These are phyloP conservation scores for Psittacus erithacus DNA, from an alignment of 2,113 vertebrate genomes.

Conservation along the genomic window DNA sequence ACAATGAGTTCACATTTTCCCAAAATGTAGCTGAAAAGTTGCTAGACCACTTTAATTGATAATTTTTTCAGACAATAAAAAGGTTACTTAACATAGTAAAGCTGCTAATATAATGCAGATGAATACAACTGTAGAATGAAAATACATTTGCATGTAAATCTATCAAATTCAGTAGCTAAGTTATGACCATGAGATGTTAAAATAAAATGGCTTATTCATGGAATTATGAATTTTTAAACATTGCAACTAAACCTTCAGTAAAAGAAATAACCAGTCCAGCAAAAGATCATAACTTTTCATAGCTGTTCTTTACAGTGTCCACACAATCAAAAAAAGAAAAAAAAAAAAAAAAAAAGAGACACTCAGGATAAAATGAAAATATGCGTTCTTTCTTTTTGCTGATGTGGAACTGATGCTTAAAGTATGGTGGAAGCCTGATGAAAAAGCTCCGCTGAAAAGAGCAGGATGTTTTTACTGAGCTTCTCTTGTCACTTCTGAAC, in stretches of 20 bases:
- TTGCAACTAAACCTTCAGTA: background rate
- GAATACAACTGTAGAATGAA: background rate
- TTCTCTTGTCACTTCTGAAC: background rate
- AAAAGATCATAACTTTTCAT: background rate
- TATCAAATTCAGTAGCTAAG: background rate
- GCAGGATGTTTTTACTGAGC: background rate
- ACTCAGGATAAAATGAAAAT: background rate
- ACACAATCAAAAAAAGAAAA: background rate
- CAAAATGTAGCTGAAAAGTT: background rate
- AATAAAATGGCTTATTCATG: slow-evolving; percentile 16
- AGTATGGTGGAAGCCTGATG: background rate
- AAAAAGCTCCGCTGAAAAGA: background rate
- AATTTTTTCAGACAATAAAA: slow-evolving; percentile 27
- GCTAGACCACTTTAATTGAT: background rate
- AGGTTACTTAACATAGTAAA: background rate
- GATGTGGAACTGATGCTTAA: background rate
- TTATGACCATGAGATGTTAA: background rate
- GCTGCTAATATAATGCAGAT: background rate
- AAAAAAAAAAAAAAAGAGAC: background rate
- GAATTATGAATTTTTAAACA: slow-evolving; percentile 11
- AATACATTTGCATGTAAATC: background rate
- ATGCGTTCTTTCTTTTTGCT: background rate
- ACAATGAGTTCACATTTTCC: background rate
- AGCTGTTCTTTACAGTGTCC: background rate
- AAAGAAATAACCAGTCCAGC: background rate